Evolutionary conservation across 1,140 invertebrate genomes (phyloP).

Genomic region (Mya arenaria): DNA sequence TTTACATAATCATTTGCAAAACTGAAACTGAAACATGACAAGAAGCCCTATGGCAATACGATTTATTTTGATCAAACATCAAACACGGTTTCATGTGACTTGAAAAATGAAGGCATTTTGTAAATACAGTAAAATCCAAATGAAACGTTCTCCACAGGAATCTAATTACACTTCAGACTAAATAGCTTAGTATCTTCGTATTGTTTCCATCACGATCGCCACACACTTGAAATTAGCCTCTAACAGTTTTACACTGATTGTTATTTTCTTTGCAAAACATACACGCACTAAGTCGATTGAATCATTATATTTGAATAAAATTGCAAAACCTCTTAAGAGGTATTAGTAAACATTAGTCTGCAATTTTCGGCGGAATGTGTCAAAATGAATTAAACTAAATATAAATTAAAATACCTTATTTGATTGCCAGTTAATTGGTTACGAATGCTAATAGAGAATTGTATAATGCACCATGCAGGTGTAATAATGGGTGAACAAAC

Average conservation of each 20-base stretch:
- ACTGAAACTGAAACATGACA: not conserved
- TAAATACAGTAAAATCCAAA: not conserved
- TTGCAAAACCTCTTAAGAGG: not conserved
- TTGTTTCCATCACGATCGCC: not conserved
- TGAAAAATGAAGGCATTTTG: not conserved
- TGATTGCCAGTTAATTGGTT: no score
- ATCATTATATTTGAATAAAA: not conserved
- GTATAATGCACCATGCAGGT: no score
- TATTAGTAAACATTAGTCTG: not conserved
- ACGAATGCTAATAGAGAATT: no score
- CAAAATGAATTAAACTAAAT: not conserved
- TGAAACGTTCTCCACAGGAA: not conserved
- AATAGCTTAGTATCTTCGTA: not conserved
- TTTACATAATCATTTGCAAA: constrained; percentile 1
- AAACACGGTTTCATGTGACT: not conserved
- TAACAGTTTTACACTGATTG: not conserved
- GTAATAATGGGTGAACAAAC: no score
- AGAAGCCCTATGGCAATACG: not conserved
- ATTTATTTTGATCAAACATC: not conserved
- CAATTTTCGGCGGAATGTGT: not conserved
- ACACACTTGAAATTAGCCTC: not conserved
- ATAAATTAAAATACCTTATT: no score
- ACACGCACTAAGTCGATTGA: no score
- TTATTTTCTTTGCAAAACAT: not conserved
- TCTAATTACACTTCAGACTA: not conserved